phyloP scores from a whole-genome alignment of 2,113 vertebrate species.

The Ardeotis arabs region DNA sequence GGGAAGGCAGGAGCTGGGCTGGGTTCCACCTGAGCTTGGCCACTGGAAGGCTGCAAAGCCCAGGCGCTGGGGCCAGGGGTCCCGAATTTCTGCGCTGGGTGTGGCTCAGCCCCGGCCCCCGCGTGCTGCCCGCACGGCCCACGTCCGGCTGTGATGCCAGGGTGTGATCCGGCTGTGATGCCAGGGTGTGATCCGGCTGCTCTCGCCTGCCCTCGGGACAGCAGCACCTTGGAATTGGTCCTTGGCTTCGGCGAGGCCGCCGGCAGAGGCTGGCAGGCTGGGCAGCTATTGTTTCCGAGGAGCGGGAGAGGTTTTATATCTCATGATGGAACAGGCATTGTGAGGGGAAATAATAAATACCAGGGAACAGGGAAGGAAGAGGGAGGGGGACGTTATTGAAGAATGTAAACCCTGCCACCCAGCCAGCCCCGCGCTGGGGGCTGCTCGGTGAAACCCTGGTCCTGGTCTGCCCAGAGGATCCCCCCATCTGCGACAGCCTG shows the following conservation, averaged over 20 bases:
- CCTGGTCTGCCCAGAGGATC: neutral
- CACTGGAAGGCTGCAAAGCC: neutral
- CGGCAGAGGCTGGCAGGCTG: neutral
- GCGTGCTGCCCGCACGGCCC: accelerated
- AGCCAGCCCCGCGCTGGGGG: neutral
- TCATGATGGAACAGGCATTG: neutral
- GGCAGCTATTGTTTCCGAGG: neutral
- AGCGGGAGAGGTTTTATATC: neutral
- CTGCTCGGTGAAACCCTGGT: accelerated
- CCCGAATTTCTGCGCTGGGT: accelerated
- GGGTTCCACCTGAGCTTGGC: neutral
- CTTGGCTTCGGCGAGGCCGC: neutral
- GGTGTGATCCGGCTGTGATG: neutral
- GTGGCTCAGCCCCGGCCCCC: neutral
- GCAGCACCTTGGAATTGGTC: neutral
- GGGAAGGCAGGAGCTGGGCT: neutral
- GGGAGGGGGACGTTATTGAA: neutral
- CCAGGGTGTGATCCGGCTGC: neutral
- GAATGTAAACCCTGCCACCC: neutral
- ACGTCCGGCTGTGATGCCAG: accelerated
- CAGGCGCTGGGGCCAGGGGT: neutral
- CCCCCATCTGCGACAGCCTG: too few species aligned
- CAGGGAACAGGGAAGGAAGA: neutral
- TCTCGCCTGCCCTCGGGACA: neutral
- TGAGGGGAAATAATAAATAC: neutral